phyloP scores from a whole-genome alignment of 2,888 invertebrate species.

The Steinernema hermaphroditum region DNA sequence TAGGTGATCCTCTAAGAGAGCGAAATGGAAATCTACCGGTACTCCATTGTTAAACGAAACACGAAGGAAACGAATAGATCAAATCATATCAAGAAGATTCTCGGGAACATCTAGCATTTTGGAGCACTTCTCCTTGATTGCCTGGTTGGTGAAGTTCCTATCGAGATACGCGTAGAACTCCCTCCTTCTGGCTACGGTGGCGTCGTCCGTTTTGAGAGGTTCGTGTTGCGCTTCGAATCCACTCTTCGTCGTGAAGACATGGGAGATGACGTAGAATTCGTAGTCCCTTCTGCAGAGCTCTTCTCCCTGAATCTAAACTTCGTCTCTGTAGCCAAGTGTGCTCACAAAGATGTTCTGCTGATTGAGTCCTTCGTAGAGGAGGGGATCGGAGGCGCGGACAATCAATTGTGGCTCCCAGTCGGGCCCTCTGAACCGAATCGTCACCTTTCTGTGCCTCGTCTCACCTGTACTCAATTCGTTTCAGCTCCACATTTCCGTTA shows the following conservation, averaged over 20 bases:
- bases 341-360: constrained; percentile 28
- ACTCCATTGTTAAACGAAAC: no score
- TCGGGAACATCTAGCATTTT: neutral
- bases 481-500: neutral
- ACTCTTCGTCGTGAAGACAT: neutral
- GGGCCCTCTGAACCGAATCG: neutral
- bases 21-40: no score
- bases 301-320: constrained; percentile 26
- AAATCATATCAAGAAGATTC: neutral
- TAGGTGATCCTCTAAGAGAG: no score
- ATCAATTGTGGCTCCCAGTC: constrained; percentile 14
- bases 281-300: constrained; percentile 15
- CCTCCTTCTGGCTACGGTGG: neutral
- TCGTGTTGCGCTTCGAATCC: neutral
- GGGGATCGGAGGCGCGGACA: neutral
- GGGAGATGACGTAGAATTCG: constrained; percentile 16
- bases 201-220: neutral
- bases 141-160: neutral
- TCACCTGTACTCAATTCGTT: constrained; percentile 9
- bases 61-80: no score
- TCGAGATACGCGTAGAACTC: neutral
- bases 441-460: neutral
- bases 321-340: no score
- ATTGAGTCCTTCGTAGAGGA: constrained; percentile 3
- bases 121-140: neutral